Percentiles rank a stretch among this genome's conserved stretches.
phyloP scores from a whole-genome alignment of 1,140 invertebrate species.

The Dolichoris vasculosae region DNA sequence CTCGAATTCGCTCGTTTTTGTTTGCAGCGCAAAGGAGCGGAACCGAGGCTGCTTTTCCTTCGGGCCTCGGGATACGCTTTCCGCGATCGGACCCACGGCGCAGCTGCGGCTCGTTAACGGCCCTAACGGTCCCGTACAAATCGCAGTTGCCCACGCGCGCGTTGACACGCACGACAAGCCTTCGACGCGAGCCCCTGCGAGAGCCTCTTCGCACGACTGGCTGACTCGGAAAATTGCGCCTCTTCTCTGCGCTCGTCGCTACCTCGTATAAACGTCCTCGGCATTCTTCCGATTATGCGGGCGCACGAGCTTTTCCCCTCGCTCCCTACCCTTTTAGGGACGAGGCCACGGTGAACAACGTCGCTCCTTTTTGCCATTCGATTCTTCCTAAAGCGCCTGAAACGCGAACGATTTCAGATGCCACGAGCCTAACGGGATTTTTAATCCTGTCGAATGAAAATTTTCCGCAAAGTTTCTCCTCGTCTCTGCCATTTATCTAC shows the following conservation, averaged over 20 bases:
- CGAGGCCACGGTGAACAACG: too few relatives aligned
- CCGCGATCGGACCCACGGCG: too few relatives aligned
- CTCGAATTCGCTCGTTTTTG: too few relatives aligned
- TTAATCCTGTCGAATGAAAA: background rate
- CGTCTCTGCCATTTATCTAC: background rate
- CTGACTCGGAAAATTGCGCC: slow-evolving; percentile 37
- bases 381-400: too few relatives aligned
- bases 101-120: slow-evolving; percentile 26
- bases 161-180: background rate
- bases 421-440: too few relatives aligned
- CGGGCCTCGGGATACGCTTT: too few relatives aligned
- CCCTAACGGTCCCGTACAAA: slow-evolving; percentile 33
- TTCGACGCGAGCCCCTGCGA: slow-evolving; percentile 7
- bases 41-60: too few relatives aligned
- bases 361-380: too few relatives aligned
- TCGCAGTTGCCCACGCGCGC: background rate
- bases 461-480: background rate
- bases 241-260: background rate
- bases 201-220: slow-evolving; percentile 28
- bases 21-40: too few relatives aligned
- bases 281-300: background rate
- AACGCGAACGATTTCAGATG: background rate
- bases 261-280: background rate
- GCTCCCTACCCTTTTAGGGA: too few relatives aligned
- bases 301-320: background rate